Percentiles rank a stretch among this genome's conserved stretches.
These are phyloP conservation scores for Piezodorus guildinii DNA, from an alignment of 1,140 invertebrate genomes.

Conservation along the genomic window DNA sequence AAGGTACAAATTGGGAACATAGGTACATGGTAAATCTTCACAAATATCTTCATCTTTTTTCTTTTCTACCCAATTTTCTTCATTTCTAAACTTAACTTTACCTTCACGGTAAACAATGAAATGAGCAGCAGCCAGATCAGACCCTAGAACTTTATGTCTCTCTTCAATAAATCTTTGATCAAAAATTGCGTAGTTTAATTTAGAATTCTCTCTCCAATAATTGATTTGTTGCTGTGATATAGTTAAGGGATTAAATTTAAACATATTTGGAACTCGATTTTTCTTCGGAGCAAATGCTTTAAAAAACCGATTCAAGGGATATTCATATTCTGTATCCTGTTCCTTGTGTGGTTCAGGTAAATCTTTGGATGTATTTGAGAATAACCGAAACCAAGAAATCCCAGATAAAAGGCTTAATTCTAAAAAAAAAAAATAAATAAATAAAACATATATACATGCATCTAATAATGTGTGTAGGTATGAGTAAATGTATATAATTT, in stretches of 20 bases:
- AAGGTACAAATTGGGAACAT: slow-evolving; percentile 41
- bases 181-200: slow-evolving; percentile 6
- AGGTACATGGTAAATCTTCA: slow-evolving; percentile 43
- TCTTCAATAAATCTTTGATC: slow-evolving; percentile 24
- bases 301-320: neutral
- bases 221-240: neutral
- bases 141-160: slow-evolving; percentile 38
- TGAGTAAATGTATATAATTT: no score
- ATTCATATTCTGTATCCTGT: neutral
- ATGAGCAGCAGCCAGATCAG: slow-evolving; percentile 60
- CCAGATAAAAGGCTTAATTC: no score
- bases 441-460: no score
- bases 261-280: neutral
- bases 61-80: slow-evolving; percentile 44
- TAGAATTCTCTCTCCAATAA: neutral
- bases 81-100: slow-evolving; percentile 49
- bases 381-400: neutral
- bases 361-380: neutral
- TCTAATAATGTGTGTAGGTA: no score
- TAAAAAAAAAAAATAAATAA: no score
- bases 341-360: neutral
- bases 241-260: slow-evolving; percentile 5
- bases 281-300: slow-evolving; percentile 7
- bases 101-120: slow-evolving; percentile 55
- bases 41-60: slow-evolving; percentile 33